These are phyloP conservation scores for Neuroterus valhalla DNA, from an alignment of 1,140 invertebrate genomes.

Conservation along the genomic window DNA sequence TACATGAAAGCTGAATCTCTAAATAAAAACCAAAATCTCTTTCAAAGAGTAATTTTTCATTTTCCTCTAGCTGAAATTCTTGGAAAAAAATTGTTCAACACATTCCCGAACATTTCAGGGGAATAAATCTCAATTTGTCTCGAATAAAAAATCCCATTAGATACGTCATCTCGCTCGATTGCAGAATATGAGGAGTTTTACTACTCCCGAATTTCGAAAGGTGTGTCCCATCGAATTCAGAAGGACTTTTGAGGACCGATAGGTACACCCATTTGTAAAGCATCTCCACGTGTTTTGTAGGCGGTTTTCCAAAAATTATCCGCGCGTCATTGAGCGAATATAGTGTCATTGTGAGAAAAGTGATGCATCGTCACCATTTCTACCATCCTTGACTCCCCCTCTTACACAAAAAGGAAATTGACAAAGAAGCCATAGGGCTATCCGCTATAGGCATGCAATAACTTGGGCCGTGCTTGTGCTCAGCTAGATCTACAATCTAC, in stretches of 20 bases:
- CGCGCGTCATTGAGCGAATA: constrained; percentile 45
- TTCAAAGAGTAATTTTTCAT: too few species aligned
- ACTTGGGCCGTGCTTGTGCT: background rate
- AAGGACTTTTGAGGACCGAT: background rate
- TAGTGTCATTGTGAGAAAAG: constrained; percentile 27
- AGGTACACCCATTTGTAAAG: background rate
- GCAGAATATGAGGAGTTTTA: constrained; percentile 23
- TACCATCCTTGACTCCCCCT: constrained; percentile 1
- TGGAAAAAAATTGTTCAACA: background rate
- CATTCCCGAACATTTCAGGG: background rate
- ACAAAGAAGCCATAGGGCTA: too few species aligned
- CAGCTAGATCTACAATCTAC: constrained; percentile 7
- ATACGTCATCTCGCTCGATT: constrained; percentile 21
- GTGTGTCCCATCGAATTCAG: constrained; percentile 19
- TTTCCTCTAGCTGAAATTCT: background rate
- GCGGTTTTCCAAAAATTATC: constrained; percentile 46
- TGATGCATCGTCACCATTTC: constrained; percentile 29
- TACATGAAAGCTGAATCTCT: too few species aligned
- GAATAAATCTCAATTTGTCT: constrained; percentile 28
- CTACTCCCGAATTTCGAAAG: constrained; percentile 20
- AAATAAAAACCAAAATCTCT: too few species aligned
- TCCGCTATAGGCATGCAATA: too few species aligned
- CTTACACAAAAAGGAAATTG: background rate
- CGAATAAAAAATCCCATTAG: constrained; percentile 31
- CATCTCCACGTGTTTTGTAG: constrained; percentile 40